Evolutionary conservation across 1,140 invertebrate genomes (phyloP), one percentile per base, ranked within the genome.

Genomic region (Brachionus koreanus): DNA sequence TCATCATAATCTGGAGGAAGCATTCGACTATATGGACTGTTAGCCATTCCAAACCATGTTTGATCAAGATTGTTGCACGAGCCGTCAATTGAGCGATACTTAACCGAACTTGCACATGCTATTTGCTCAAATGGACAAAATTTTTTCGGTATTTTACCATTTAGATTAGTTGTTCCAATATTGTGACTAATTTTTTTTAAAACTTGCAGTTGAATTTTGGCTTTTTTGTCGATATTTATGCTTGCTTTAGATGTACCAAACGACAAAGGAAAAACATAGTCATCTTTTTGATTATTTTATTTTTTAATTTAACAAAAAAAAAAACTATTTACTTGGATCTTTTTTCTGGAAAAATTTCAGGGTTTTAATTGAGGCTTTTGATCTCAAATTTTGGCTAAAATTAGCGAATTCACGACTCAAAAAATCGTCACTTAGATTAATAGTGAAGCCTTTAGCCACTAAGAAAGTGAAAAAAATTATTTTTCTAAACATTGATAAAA

Each of bases 51-150:
- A 23, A 35, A 72, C 61, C 61, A 72, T 35, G 57, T 46, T 35
- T 82, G 16, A 2, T 49, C 42, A 16, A 82, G 37, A 49, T 82
- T 82, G 42, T 82, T 82, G 67, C 79, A 82, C 3, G 57, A 43
- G 9, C 79, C 79, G 35, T 82, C 79, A 35, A 67, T 39, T 37
- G 37, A 42, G 0, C 79, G 79, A 23, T 82, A 82, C 13, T 29
- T n/a, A n/a, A n/a, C 7, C 10, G 9, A 13, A 23, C 29, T n/a
- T 3, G 25, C 10, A 35, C 79, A 82, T 2, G 9, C 3, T 16
- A 57, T 9, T 23, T 79, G 19, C 12, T 57, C 49, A 35, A 61
- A 61, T 25, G 76, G 76, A 43, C 76, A 79, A 43, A 79, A 57
- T 19, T 57, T 79, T 79, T 74, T 74, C 19, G 69, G 69, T 25